Evolutionary conservation across 2,797 vertebrate species (phyloP).

Genomic region (Furcifer pardalis): DNA sequence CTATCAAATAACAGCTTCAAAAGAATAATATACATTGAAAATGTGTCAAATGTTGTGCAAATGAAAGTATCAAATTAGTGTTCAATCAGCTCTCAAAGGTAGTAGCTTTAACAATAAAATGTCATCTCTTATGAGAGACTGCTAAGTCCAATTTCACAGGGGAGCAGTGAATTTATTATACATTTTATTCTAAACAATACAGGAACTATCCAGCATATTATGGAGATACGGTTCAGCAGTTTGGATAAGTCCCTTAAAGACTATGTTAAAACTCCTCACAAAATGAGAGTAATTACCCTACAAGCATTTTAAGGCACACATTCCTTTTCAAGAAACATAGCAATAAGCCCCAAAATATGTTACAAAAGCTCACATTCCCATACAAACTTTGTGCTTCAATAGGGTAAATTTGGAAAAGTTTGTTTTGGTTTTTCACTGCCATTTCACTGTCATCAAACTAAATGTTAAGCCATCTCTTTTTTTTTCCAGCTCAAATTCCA

Average conservation of each 20-base stretch:
- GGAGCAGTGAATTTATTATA: no score
- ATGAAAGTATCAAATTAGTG: not conserved
- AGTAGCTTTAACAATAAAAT: not conserved
- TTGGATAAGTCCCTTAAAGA: no score
- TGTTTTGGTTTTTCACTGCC: not conserved
- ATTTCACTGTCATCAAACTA: not conserved
- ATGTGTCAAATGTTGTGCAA: not conserved
- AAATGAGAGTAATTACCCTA: no score
- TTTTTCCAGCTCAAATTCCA: constrained; percentile 8
- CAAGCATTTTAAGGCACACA: not conserved
- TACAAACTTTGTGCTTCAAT: not conserved
- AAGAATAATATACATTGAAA: not conserved
- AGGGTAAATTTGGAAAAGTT: not conserved
- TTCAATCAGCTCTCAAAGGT: not conserved
- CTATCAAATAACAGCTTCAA: not conserved
- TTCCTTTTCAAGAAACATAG: not conserved
- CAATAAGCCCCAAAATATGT: not conserved
- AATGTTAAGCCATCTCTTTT: not conserved
- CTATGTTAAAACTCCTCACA: no score
- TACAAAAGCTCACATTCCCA: not conserved
- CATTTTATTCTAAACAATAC: no score
- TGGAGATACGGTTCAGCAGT: no score
- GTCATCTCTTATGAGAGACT: not conserved
- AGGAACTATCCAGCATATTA: no score
- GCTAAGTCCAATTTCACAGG: no score